Evolutionary conservation across 2,888 invertebrate species (phyloP), one percentile per base, ranked within the genome.

Genomic region (Peribatodes rhomboidaria): DNA sequence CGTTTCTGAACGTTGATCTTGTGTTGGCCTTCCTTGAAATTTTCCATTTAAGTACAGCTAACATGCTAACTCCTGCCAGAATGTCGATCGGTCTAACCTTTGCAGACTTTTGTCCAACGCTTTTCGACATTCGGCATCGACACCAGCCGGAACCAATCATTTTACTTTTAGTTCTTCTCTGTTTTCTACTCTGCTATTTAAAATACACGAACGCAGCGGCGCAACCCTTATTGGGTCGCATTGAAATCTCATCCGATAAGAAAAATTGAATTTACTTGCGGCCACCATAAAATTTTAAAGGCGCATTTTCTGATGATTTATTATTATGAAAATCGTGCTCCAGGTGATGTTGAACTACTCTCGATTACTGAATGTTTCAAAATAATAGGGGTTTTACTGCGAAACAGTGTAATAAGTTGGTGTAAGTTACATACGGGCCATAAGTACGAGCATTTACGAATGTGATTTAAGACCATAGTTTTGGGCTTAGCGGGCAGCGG

Each of bases 211-310:
- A 60, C 66, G 55, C 59, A 47, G 42, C 50, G 39, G 70, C 63
- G 62, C 74, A 59, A 58, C 62, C 82, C 80, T 74, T 81, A 80
- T 81, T 77, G 72, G 80, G 81, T 53, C 75, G 61, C 71, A 80
- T 55, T 59, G 79, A 79, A 82, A 79, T 74, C 77, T 71, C 77
- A 77, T 75, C 61, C 73, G 85, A 86, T 84, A 85, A 84, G 74
- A 68, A 71, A 80, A 78, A 78, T 80, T 77, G 74, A 82, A 84
- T 82, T 75, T 75, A 77, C 79, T 77, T 73, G 68, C 61, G 75
- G 69, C 42, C 60, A 71, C 69, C 69, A 66, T 76, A 78, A 75
- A 78, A 75, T 70, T 78, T 78, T 71, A 73, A 74, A 63, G 68
- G 61, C 68, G 65, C 72, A 70, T 74, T 74, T 71, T 72, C 69